phyloP scores from a whole-genome alignment of 1,140 invertebrate species.

The Drosophila busckii region DNA sequence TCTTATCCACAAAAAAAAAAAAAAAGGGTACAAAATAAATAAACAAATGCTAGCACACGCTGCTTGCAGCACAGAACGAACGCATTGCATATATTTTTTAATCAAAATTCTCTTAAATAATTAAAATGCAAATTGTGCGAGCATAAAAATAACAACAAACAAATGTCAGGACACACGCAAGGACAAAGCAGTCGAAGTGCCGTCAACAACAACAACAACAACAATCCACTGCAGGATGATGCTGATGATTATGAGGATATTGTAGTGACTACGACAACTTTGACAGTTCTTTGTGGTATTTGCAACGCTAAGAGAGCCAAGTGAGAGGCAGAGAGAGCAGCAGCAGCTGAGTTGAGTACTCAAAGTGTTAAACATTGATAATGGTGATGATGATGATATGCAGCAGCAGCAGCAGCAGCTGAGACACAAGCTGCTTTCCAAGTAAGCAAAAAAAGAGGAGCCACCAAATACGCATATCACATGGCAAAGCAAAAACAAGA shows the following conservation, averaged over 20 bases:
- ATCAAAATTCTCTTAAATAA: slow-evolving; percentile 78
- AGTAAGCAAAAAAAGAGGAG: slow-evolving; percentile 6
- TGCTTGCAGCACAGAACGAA: neutral
- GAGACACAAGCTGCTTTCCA: neutral
- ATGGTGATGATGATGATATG: slow-evolving; percentile 10
- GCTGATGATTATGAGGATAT: slow-evolving; percentile 27
- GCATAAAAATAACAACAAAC: slow-evolving; percentile 68
- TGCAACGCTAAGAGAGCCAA: slow-evolving; percentile 22
- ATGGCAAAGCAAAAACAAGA: slow-evolving; percentile 8
- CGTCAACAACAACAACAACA: slow-evolving; percentile 29
- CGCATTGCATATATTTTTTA: slow-evolving; percentile 59
- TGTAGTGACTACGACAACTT: slow-evolving; percentile 48
- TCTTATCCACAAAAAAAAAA: too few species aligned
- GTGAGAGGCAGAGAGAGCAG: neutral
- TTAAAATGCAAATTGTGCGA: slow-evolving; percentile 78
- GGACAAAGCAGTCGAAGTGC: slow-evolving; percentile 38
- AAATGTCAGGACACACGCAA: slow-evolving; percentile 36
- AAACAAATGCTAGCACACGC: slow-evolving; percentile 18
- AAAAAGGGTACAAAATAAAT: slow-evolving; percentile 12
- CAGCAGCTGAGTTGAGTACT: slow-evolving; percentile 11
- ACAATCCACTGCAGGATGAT: slow-evolving; percentile 18
- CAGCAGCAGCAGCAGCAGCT: slow-evolving; percentile 1
- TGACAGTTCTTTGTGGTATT: slow-evolving; percentile 73
- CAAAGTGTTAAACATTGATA: slow-evolving; percentile 61
- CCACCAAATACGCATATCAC: slow-evolving; percentile 10